Base-by-base conservation (phyloP, 2,113 vertebrate genomes). In the Calonectris borealis region DNA sequence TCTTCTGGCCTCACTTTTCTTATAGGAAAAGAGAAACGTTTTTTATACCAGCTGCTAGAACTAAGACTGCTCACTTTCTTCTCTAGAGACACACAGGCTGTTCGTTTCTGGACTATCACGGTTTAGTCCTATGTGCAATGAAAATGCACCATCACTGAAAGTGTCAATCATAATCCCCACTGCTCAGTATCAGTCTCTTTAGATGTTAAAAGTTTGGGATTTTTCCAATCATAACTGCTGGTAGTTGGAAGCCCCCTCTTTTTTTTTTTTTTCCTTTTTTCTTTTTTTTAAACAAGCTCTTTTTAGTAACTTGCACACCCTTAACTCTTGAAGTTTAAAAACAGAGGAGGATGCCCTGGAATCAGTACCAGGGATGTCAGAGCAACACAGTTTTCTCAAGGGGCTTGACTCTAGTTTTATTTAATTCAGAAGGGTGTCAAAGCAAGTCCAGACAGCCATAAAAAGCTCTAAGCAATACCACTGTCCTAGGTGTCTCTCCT, bases 51-150 rank as follows among this genome's bases (percentile, higher is more conserved):
- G 52, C 68, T 93, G 38, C 64, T 84, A 49, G 49, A 76, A 13
- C 10, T 13, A n/a, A 42, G 34, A 32, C 48, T 68, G 34, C 48
- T 83, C 20, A 10, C 29, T 60, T 64, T 64, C 52, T 76, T 72
- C 40, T 34, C 44, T 61, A 34, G n/a, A 80, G 25, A 5, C 22
- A 32, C 19, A 25, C 2, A 11, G 69, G 32, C 64, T 40, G 6
- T 24, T 65, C 10, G 5, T 18, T 49, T 40, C 86, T 40, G 20
- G 27, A 13, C 32, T 71, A 0, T 1, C 1, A 6, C 1, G 10
- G 19, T 36, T 93, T 44, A 72, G 62, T 52, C 64, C 24, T 57
- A 3, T 5, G 8, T 6, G 0, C 5, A 31, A 4, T 46, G 46
- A 62, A 75, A 72, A 81, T 3, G 10, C 48, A n/a, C 26, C 15